Evolutionary conservation across 2,113 vertebrate species (phyloP).

Genomic region (Chlamydotis undulata): DNA sequence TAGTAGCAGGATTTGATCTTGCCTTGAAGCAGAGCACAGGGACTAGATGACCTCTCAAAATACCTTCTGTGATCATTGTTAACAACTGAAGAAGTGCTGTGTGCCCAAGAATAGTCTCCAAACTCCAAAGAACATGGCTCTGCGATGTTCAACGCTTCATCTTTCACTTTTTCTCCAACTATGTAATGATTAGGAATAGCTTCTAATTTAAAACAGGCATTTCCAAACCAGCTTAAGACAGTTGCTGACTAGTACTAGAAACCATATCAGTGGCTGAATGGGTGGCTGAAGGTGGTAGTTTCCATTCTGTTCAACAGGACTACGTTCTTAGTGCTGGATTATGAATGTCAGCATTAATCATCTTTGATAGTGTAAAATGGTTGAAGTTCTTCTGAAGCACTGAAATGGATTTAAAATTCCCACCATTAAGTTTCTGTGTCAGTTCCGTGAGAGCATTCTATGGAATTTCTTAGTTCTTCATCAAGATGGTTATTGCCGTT

Average conservation of each 20-base stretch:
- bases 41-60: background rate
- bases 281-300: background rate
- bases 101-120: background rate
- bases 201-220: background rate
- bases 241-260: background rate
- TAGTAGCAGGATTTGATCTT: background rate
- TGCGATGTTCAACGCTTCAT: background rate
- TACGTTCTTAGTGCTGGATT: background rate
- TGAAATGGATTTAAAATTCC: background rate
- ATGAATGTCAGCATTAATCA: background rate
- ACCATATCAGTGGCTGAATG: background rate
- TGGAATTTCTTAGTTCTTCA: background rate
- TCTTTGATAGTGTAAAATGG: background rate
- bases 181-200: background rate
- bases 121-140: background rate
- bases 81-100: background rate
- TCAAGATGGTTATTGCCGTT: background rate
- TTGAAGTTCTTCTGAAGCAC: background rate
- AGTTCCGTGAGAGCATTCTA: background rate
- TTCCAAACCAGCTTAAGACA: background rate
- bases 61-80: background rate
- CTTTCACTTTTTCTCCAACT: background rate
- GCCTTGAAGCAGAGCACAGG: background rate
- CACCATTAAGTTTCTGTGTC: background rate
- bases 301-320: background rate